phyloP scores from a whole-genome alignment of 2,113 vertebrate species.

The Mastomys coucha region DNA sequence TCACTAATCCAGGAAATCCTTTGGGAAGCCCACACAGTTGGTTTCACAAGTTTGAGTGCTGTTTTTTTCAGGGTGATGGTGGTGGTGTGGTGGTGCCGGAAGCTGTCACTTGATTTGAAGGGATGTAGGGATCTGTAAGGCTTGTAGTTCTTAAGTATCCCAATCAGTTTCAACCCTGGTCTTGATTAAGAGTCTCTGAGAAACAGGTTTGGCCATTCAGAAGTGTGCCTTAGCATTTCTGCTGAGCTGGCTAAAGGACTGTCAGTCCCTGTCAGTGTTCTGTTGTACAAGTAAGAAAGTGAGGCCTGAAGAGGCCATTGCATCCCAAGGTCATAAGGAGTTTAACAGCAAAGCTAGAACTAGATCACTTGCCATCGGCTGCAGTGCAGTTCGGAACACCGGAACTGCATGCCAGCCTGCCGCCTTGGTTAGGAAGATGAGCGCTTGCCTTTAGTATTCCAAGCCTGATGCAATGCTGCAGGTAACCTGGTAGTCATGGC shows the following conservation, averaged over 20 bases:
- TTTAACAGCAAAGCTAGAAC: not conserved
- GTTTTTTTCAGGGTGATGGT: not conserved
- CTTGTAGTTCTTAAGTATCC: not conserved
- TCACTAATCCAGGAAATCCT: not conserved
- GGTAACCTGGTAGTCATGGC: not conserved
- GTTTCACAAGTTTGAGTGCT: not conserved
- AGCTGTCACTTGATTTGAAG: not conserved
- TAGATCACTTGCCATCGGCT: not conserved
- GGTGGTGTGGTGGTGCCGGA: not conserved
- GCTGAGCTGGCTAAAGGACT: not conserved
- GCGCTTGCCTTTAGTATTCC: not conserved
- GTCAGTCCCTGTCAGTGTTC: not conserved
- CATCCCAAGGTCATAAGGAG: not conserved
- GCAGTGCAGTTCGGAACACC: not conserved
- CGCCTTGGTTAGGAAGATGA: not conserved
- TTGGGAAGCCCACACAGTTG: not conserved
- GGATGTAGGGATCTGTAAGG: not conserved
- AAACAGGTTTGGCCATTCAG: not conserved
- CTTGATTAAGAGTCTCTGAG: conserved; percentile 2
- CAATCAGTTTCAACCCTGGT: not conserved
- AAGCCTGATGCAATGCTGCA: not conserved
- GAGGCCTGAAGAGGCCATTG: not conserved
- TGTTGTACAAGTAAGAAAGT: not conserved
- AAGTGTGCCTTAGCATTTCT: not conserved
- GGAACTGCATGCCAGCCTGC: not conserved